A percentile compares a stretch with the other conserved stretches of the same genome.
phyloP scores from a whole-genome alignment of 2,888 invertebrate species.

The Cecidostiba fungosa region DNA sequence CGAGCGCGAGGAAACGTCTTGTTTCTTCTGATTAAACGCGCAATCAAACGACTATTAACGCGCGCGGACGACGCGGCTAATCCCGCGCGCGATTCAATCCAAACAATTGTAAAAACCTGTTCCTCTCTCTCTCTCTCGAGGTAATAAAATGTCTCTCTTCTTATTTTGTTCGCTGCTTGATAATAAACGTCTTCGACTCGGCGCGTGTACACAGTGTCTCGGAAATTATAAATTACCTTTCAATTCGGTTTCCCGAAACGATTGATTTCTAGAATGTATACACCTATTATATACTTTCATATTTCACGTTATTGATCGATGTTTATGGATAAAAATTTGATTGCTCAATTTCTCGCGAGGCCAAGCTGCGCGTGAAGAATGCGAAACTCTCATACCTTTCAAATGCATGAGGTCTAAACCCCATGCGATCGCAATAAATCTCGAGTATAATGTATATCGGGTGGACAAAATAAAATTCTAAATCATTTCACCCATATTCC shows the following conservation, averaged over 20 bases:
- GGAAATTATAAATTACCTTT: not conserved
- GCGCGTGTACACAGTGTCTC: not conserved
- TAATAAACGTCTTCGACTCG: not conserved
- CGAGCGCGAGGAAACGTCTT: constrained; percentile 3
- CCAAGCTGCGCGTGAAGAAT: not conserved
- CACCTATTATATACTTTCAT: not conserved
- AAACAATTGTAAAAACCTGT: constrained; percentile 39
- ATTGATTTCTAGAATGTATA: not conserved
- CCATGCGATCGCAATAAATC: not conserved
- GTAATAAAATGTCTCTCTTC: not conserved
- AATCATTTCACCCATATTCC: not conserved
- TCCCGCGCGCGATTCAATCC: constrained; percentile 2
- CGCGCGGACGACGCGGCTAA: not conserved
- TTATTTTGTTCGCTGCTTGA: not conserved
- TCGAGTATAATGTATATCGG: not conserved
- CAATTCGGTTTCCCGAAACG: not conserved
- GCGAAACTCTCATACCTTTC: constrained; percentile 2
- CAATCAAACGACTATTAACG: constrained; percentile 30
- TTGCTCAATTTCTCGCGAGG: not conserved
- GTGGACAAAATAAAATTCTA: not conserved
- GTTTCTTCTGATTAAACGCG: constrained; percentile 44
- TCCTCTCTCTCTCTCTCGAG: not conserved
- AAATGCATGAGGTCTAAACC: not conserved
- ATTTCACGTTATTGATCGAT: not conserved
- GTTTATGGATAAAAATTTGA: not conserved